Percentiles rank a stretch among this genome's conserved stretches.
These are phyloP conservation scores for Saguinus imperator DNA, from an alignment of 2,113 vertebrate species.

Conservation along the genomic window DNA sequence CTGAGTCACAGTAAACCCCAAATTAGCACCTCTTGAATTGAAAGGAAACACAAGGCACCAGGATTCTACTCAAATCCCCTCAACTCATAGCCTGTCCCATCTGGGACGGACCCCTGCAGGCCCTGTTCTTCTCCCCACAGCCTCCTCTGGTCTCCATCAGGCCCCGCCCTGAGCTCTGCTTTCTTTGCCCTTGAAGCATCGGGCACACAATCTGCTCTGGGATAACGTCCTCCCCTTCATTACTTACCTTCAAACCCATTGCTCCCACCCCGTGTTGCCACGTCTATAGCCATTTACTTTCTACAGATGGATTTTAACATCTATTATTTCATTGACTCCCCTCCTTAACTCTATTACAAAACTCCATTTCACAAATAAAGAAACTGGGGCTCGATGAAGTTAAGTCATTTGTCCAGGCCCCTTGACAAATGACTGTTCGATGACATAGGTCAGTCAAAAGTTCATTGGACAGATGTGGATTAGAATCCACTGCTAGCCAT, in stretches of 20 bases:
- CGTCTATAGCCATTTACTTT: neutral
- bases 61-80: neutral
- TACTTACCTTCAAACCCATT: rapidly evolving
- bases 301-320: neutral
- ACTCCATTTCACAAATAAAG: neutral
- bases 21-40: neutral
- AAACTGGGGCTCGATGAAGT: neutral
- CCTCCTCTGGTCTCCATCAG: neutral
- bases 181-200: neutral
- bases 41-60: neutral
- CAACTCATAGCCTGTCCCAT: neutral
- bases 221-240: rapidly evolving
- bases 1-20: neutral
- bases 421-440: neutral
- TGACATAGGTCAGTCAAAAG: neutral
- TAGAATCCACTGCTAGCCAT: neutral
- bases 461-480: neutral
- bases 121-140: no score
- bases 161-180: no score
- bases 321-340: neutral
- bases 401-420: neutral
- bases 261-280: neutral
- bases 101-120: neutral
- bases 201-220: no score
- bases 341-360: neutral